Conservation (phyloP, 2,888 invertebrate genomes). For the Isotomurus palustris region DNA sequence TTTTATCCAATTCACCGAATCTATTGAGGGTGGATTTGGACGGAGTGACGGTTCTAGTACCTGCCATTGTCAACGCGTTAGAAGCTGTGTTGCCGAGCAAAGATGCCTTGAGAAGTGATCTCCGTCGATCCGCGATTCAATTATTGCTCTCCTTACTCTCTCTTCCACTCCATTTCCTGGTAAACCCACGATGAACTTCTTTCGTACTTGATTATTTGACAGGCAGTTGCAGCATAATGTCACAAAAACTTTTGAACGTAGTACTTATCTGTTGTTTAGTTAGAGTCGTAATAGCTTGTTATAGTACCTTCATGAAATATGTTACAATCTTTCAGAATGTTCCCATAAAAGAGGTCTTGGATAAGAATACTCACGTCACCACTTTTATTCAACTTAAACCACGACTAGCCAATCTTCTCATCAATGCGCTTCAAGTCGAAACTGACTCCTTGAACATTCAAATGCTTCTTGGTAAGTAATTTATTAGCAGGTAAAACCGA, state of each 20-base stretch:
- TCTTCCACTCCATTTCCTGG: slow-evolving; percentile 86
- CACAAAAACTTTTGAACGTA: no score
- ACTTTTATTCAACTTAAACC: slow-evolving; percentile 69
- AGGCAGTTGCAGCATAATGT: no score
- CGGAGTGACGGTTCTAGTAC: slow-evolving; percentile 85
- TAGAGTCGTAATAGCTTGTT: no score
- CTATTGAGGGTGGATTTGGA: slow-evolving; percentile 87
- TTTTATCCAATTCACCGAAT: slow-evolving; percentile 78
- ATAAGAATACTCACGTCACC: slow-evolving; percentile 45
- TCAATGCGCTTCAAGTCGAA: slow-evolving; percentile 78
- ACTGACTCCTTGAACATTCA: slow-evolving; percentile 80
- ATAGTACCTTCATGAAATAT: no score
- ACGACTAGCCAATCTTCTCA: slow-evolving; percentile 70
- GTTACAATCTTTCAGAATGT: slow-evolving; percentile 48
- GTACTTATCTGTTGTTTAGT: no score
- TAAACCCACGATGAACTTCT: slow-evolving; percentile 44
- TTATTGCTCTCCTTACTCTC: slow-evolving; percentile 84
- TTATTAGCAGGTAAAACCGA: not conserved
- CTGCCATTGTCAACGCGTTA: slow-evolving; percentile 80
- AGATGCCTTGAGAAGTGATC: slow-evolving; percentile 70
- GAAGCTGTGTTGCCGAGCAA: slow-evolving; percentile 86
- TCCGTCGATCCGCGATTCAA: slow-evolving; percentile 87
- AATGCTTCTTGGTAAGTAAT: slow-evolving; percentile 65
- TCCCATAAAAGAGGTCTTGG: slow-evolving; percentile 49
- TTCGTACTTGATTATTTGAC: no score